These are phyloP conservation scores for Ginglymostoma cirratum DNA, from an alignment of 2,113 vertebrate species.

Conservation along the genomic window DNA sequence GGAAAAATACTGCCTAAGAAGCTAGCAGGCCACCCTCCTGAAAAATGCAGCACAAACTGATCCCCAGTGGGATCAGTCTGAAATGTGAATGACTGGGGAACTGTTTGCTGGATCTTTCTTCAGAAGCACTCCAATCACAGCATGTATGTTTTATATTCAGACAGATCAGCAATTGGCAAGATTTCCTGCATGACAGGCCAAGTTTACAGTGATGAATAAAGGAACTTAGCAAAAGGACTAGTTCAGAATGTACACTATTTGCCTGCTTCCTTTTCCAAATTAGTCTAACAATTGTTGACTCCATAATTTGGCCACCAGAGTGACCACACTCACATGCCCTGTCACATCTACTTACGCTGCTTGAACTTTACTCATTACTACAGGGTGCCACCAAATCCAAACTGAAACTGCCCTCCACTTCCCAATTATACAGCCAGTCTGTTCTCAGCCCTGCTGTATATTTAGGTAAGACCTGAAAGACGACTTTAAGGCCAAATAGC, in stretches of 20 bases:
- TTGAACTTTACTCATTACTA: background rate
- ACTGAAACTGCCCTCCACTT: background rate
- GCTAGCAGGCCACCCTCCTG: background rate
- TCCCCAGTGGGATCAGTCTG: background rate
- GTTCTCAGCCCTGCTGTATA: background rate
- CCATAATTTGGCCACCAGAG: background rate
- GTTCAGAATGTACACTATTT: background rate
- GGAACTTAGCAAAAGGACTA: background rate
- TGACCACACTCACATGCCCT: background rate
- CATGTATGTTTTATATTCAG: background rate
- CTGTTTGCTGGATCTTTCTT: background rate
- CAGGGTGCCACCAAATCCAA: background rate
- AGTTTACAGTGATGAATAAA: background rate
- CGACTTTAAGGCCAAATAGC: background rate
- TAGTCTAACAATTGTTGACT: background rate
- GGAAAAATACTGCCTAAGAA: background rate
- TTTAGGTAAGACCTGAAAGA: background rate
- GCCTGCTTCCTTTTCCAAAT: background rate
- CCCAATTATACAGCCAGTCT: background rate
- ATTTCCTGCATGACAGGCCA: background rate
- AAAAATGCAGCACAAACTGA: background rate
- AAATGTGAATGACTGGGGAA: background rate
- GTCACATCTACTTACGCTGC: background rate
- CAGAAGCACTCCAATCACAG: background rate
- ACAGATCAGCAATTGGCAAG: background rate